Evolutionary conservation across 2,113 vertebrate genomes (phyloP).

Genomic region (Syngnathus floridae): DNA sequence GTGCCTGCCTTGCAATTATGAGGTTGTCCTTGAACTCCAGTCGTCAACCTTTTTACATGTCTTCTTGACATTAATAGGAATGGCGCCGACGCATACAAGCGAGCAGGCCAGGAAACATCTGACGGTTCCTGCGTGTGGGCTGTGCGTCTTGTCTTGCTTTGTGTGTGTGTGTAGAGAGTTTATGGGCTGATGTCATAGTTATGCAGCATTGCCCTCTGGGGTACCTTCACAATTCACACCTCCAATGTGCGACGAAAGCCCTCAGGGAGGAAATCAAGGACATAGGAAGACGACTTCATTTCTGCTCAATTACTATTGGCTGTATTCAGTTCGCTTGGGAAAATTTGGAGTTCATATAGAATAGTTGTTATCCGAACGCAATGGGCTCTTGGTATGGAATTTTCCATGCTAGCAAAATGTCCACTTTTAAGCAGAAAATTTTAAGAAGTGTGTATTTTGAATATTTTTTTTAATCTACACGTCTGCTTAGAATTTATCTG

Average conservation of each 20-base stretch:
- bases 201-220: slow-evolving; percentile 47
- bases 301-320: slow-evolving; percentile 16
- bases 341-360: not conserved
- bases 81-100: slow-evolving; percentile 8
- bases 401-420: no score
- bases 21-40: not conserved
- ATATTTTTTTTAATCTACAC: no score
- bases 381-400: no score
- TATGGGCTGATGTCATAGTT: slow-evolving; percentile 65
- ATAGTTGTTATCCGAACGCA: no score
- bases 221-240: slow-evolving; percentile 56
- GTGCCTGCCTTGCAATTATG: slow-evolving; percentile 5
- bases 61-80: slow-evolving; percentile 21
- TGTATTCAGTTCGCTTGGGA: not conserved
- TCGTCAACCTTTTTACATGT: slow-evolving; percentile 26
- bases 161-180: slow-evolving; percentile 22
- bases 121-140: slow-evolving; percentile 24
- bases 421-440: no score
- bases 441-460: no score
- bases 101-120: slow-evolving; percentile 24
- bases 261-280: slow-evolving; percentile 36
- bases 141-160: not conserved
- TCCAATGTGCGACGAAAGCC: slow-evolving; percentile 41
- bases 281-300: slow-evolving; percentile 43
- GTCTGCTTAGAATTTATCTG: not conserved